These are phyloP conservation scores for Myotis vivesi DNA, from an alignment of 2,797 vertebrate genomes.

Conservation along the genomic window DNA sequence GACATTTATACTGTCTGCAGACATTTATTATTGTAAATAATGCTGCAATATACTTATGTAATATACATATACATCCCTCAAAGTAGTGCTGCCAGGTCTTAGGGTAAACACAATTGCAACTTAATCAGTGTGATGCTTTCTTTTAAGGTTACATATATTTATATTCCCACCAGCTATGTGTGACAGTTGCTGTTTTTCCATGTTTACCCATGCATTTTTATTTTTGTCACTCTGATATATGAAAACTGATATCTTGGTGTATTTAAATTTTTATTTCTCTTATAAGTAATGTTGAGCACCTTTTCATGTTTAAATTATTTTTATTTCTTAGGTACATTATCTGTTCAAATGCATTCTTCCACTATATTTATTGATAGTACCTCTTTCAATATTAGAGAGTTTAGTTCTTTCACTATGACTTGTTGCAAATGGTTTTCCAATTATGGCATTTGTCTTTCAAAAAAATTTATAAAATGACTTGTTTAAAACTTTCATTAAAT, in stretches of 20 bases:
- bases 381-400: not conserved
- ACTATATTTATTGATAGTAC: not conserved
- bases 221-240: not conserved
- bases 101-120: not conserved
- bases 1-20: not conserved
- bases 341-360: conserved; percentile 12
- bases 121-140: not conserved
- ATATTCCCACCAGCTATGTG: not conserved
- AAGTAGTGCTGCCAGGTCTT: not conserved
- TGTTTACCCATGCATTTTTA: not conserved
- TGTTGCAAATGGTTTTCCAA: not conserved
- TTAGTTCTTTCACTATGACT: not conserved
- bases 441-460: not conserved
- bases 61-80: not conserved
- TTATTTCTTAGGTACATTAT: conserved; percentile 24
- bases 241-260: not conserved
- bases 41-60: not conserved
- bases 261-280: conserved; percentile 13
- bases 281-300: not conserved
- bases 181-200: not conserved
- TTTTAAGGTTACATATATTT: not conserved
- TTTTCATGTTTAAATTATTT: conserved; percentile 4
- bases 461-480: not conserved
- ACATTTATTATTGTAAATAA: not conserved
- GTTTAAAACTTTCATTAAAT: conserved; percentile 27